Base-by-base conservation (phyloP, 2,113 vertebrate genomes). In the Lynx canadensis region DNA sequence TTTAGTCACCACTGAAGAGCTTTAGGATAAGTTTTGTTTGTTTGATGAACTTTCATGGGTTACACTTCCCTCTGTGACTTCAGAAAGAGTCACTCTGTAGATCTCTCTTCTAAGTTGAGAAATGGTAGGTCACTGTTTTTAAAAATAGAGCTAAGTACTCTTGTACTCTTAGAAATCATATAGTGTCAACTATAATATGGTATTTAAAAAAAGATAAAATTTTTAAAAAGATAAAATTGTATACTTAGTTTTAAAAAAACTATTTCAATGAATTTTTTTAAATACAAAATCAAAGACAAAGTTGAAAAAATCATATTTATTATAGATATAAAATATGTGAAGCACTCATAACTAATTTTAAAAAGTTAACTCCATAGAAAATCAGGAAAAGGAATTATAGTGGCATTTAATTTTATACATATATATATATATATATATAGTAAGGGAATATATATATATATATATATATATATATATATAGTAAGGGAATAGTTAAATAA, bases 51-150 rank as follows among this genome's bases (percentile, higher is more conserved):
- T 93, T 86, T 87, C 41, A 60, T 36, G 9, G 15, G 6, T 57
- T 81, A 13, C 5, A 48, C 50, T 95, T 71, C 45, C 78, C 74
- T 92, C 55, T 92, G 19, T 60, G 38, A 89, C 55, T 89, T 96
- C 9, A 66, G 29, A 78, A 74, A 76, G 45, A 73, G 31, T 95
- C n/a, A 82, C 5, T 66, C n/a, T 38, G 27, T n/a, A 41, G 3
- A 74, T 88, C 7, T 94, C 36, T 91, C 55, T 60, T 95, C 31
- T 74, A 88, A 91, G 27, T 48, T 88, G 73, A 84, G 19, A 93
- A 83, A 91, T 87, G 19, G 18, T 21, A 88, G 41, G 45, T 84
- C 18, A 73, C 38, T 50, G 45, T 41, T 74, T 81, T 66, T 27
- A 68, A 91, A 84, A 73, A 41, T 29, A 63, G 63, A 81, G 11